Evolutionary conservation across 2,888 invertebrate species (phyloP).

Genomic region (Drosophila phalerata): DNA sequence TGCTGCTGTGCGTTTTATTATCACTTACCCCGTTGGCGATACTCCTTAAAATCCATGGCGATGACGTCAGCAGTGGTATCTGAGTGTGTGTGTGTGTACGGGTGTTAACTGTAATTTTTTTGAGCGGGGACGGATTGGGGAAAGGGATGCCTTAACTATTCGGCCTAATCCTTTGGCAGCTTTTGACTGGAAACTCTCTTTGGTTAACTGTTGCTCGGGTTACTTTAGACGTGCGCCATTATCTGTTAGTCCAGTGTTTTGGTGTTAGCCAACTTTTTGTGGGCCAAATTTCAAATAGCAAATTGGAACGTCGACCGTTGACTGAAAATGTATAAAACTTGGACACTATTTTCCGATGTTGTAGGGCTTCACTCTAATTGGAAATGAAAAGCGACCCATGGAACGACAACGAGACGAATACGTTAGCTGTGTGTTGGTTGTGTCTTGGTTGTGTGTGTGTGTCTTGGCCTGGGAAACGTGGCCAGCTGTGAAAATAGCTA

Average conservation of each 20-base stretch:
- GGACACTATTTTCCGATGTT: conserved; percentile 54
- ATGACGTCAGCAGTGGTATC: conserved; percentile 24
- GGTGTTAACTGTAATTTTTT: not conserved
- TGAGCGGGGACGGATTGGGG: not conserved
- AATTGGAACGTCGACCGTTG: conserved; percentile 72
- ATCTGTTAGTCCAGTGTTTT: conserved; percentile 40
- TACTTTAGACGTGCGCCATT: conserved; percentile 49
- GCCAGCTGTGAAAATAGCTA: conserved; percentile 69
- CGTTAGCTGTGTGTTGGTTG: not conserved
- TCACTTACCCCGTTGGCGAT: conserved; percentile 86
- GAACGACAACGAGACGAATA: conserved; percentile 33
- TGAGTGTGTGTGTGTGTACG: conserved; percentile 11
- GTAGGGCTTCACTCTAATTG: conserved; percentile 73
- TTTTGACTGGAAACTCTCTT: conserved; percentile 15
- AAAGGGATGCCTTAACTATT: not conserved
- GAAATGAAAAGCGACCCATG: conserved; percentile 62
- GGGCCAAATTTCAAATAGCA: conserved; percentile 52
- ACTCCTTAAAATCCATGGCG: conserved; percentile 87
- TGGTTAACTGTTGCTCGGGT: conserved; percentile 27
- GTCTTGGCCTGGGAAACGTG: conserved; percentile 48
- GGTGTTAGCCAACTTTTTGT: conserved; percentile 43
- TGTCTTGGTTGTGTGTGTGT: conserved; percentile 1
- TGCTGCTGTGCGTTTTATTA: conserved; percentile 76
- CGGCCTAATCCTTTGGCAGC: conserved; percentile 23
- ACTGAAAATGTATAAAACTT: conserved; percentile 61